Base-by-base conservation (phyloP, 2,888 invertebrate species). In the Trichopoda pennipes region DNA sequence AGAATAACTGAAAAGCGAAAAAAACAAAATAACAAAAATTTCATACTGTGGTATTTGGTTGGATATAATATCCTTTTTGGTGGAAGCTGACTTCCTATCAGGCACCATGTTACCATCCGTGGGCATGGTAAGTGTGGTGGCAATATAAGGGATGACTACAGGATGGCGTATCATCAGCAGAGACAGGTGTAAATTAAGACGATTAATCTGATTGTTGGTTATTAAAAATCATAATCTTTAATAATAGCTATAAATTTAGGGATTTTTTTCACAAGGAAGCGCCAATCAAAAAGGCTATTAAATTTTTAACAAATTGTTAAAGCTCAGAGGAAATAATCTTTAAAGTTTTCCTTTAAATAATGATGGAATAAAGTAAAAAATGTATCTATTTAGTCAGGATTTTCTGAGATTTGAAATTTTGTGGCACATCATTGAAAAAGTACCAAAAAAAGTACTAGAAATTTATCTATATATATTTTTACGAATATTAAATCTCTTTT, bases 161-260 rank as follows among this genome's bases (percentile, higher is more conserved):
- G 32, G 44, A 47, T 60, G 66, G 44, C 49, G 60, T 60, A 64
- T 70, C 64, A 81, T 78, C 60, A 55, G 12, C 28, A 42, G 16
- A 60, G 66, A 32, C 82, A 75, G 75, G 79, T 82, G 79, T 79
- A 79, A 82, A 79, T 66, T 79, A 79, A 75, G 79, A 72, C 79
- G 55, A 82, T 72, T 82, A 82, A 82, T 79, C 82, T 75, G 82
- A 82, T 79, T 82, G 75, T 35, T 66, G 82, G 69, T 79, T 82
- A 72, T 79, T 79, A 79, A 79, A 77, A 73, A 79, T 72, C 51
- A 79, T 75, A 82, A 79, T 75, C 78, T 70, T 75, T 75, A 78
- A 66, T 78, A 82, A 75, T 60, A 56, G 70, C 55, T 47, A 70
- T 73, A 56, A 63, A 77, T 72, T 56, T 72, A 35, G 14, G n/a